Evolutionary conservation across 2,113 vertebrate genomes (phyloP), one percentile per base, ranked within the genome.

Genomic region (Petroica traversi): DNA sequence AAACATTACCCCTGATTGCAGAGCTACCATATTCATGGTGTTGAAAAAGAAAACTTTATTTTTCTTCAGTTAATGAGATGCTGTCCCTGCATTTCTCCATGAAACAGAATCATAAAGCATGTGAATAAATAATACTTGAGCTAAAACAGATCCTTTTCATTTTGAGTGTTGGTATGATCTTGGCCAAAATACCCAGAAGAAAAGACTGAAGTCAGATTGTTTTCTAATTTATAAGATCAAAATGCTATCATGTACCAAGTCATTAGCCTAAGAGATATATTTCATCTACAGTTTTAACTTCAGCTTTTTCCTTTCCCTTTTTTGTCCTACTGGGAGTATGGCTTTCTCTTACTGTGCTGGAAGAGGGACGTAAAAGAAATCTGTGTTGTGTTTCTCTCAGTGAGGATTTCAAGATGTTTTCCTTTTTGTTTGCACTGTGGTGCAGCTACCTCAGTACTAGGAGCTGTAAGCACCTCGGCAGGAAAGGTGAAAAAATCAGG

Each of bases 81-180:
- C 40, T 59, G n/a, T 86, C 64, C 64, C 81, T 91, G 48, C 64
- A 43, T 91, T 93, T 93, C 64, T 77, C 59, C 43, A 78, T 93
- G 68, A 96, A 96, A 94, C 61, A 84, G 92, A 96, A 78, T 94
- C 78, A 74, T 71, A 92, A 89, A 93, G 46, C 49, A 58, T 55
- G 55, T 76, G 75, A 83, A 94, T 80, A 93, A 88, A 67, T 90
- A 93, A 76, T 71, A 72, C 41, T 92, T 49, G 26, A 80, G 29
- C 51, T 58, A 54, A 51, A 96, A 54, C 33, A 74, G 33, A 71
- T 67, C 38, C 33, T 62, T 96, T 89, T 59, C 74, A 33, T 91
- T 88, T 82, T 49, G 33, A 85, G 19, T 55, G 15, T 63, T 92
- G 43, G 14, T 93, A 29, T 55, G 55, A 91, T 86, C 72, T 81